Evolutionary conservation across 2,797 vertebrate species (phyloP).

Genomic region (Urophycis tenuis): DNA sequence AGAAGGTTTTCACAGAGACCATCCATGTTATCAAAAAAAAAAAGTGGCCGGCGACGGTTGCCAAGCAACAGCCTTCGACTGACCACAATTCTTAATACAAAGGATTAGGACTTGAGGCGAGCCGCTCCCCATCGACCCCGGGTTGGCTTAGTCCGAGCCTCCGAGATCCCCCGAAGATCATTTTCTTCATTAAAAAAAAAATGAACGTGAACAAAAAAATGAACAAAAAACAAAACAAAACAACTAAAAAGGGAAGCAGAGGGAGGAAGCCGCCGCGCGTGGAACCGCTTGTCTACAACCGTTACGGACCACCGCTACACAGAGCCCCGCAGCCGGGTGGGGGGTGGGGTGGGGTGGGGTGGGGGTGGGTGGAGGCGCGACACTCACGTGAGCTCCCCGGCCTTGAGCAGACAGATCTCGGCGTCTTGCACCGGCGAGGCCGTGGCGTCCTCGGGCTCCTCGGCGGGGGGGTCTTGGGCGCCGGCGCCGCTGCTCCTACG

Average conservation of each 20-base stretch:
- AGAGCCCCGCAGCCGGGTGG: background rate
- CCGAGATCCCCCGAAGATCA: background rate
- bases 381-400: conserved; percentile 88
- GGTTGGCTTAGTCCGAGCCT: background rate
- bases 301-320: too few relatives aligned
- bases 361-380: background rate
- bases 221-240: background rate
- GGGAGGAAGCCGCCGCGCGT: too few relatives aligned
- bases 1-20: background rate
- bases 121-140: background rate
- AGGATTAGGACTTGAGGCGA: background rate
- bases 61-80: background rate
- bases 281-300: too few relatives aligned
- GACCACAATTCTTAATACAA: background rate
- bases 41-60: background rate
- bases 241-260: too few relatives aligned
- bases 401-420: conserved; percentile 88
- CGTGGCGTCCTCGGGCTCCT: conserved; percentile 73
- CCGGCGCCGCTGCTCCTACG: conserved; percentile 57
- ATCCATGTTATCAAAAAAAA: background rate
- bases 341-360: background rate
- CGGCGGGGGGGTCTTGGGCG: conserved; percentile 68
- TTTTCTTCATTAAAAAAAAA: background rate
- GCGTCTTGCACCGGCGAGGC: conserved; percentile 77
- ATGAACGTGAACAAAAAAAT: background rate